Evolutionary conservation across 1,140 invertebrate genomes (phyloP), one percentile per base, ranked within the genome.

Genomic region (Delia radicum): DNA sequence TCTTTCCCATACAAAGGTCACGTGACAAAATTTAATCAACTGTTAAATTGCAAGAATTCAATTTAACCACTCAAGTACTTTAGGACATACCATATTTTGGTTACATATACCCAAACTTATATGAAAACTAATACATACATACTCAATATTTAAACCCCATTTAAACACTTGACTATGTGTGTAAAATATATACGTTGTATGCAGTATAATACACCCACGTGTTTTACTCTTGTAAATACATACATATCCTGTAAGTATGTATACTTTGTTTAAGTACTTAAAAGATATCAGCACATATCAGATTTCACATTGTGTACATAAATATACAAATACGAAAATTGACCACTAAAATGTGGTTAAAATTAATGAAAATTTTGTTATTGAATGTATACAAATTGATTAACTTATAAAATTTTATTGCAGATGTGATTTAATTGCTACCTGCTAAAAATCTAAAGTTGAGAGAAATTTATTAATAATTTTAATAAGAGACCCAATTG

Each of bases 1-100:
- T n/a, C n/a, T n/a, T n/a, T n/a, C n/a, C n/a, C n/a, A n/a, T n/a
- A n/a, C n/a, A 29, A 65, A 67, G 63, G 63, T 67, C 63, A 67
- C 63, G 63, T 67, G 63, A 67, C 63, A 67, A 67, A 67, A 67
- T 67, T 67, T 67, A 67, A 67, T 67, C 63, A 67, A 67, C 63
- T 67, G 63, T 67, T 67, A 67, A 67, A 67, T 67, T 67, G 28
- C 63, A 29, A 67, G 28, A 67, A 67, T 67, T 67, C 63, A 67
- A 67, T 67, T 67, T 67, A 67, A 67, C 27, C 63, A 67, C 63
- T 67, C 63, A 67, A 67, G 63, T 67, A 67, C 63, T 67, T 67
- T n/a, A 67, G 15, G 28, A 67, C 27, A 29, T 67, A 10, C 63
- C 48, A 21, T 18, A 21, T 21, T 48, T n/a, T n/a, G 7, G 4